Conservation (phyloP, 2,888 invertebrate genomes). For the Amiota minor region DNA sequence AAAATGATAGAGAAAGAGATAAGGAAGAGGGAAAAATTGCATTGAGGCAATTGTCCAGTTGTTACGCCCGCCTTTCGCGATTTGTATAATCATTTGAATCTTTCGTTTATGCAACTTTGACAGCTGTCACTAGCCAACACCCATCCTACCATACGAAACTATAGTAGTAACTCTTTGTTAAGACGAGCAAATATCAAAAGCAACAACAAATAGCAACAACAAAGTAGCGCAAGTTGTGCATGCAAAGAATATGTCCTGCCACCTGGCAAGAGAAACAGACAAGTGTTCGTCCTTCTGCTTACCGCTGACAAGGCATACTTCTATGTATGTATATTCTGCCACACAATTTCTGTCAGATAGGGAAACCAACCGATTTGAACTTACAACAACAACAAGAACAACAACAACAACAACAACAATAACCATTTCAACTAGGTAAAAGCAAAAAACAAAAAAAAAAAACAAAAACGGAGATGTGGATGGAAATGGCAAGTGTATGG, state of each 20-base stretch:
- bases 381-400: neutral
- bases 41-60: too few species aligned
- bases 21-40: too few species aligned
- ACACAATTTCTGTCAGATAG: too few species aligned
- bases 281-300: neutral
- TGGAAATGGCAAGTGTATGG: too few species aligned
- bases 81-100: conserved; percentile 17
- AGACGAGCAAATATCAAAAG: neutral
- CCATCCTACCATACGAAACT: neutral
- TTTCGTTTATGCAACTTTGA: neutral
- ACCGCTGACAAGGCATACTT: too few species aligned
- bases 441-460: too few species aligned
- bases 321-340: too few species aligned
- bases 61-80: neutral
- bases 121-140: conserved; percentile 13
- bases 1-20: too few species aligned
- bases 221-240: neutral
- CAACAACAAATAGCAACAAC: too few species aligned
- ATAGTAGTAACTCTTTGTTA: neutral
- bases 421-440: too few species aligned
- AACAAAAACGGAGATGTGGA: too few species aligned
- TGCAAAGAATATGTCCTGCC: neutral
- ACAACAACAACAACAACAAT: neutral
- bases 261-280: neutral
- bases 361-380: too few species aligned